Conservation (phyloP, 1,140 invertebrate genomes). For the Mamestra configurata region DNA sequence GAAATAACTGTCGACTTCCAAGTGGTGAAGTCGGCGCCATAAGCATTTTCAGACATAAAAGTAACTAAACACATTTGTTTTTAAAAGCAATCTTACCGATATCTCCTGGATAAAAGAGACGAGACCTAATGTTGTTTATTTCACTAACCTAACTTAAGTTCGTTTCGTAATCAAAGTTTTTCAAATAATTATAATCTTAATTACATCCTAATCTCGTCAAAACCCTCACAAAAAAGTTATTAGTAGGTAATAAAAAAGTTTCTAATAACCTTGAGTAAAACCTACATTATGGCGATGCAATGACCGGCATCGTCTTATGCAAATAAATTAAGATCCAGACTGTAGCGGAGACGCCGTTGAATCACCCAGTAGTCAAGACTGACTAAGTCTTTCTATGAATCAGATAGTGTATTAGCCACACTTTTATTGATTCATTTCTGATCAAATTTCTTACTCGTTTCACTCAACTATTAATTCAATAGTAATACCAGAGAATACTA, state of each 20-base stretch:
- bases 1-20: too few relatives aligned
- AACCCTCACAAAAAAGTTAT: not conserved
- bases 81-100: too few relatives aligned
- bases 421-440: not conserved
- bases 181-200: not conserved
- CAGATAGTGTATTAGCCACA: not conserved
- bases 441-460: too few relatives aligned
- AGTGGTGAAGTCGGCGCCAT: too few relatives aligned
- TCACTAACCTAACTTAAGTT: not conserved
- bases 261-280: not conserved
- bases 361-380: conserved; percentile 8
- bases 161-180: not conserved
- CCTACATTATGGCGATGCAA: not conserved
- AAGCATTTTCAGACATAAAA: too few relatives aligned
- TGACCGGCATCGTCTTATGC: not conserved
- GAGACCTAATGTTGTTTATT: not conserved
- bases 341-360: not conserved
- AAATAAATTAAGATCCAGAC: conserved; percentile 14
- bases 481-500: too few relatives aligned
- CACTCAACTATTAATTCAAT: too few relatives aligned
- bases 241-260: not conserved
- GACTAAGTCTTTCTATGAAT: conserved; percentile 24
- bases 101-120: too few relatives aligned
- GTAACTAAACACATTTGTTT: too few relatives aligned
- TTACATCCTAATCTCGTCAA: not conserved